Base-by-base conservation (phyloP, 2,113 vertebrate species). In the Prolemur simus region DNA sequence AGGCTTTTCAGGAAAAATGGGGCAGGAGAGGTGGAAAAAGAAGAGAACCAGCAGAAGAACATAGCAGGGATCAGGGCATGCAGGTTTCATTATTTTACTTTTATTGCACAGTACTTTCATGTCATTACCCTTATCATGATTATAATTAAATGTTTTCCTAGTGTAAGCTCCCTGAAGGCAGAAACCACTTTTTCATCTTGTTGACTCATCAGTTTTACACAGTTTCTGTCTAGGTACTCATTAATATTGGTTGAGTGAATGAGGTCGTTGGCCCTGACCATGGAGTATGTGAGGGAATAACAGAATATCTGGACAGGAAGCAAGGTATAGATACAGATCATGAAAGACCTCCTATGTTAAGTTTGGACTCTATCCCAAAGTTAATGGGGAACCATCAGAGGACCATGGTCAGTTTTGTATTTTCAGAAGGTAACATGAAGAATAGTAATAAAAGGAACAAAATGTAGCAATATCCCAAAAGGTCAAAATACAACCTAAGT, bases 131-230 rank as follows among this genome's bases (percentile, higher is more conserved):
- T 52, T 63, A 60, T 49, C 7, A n/a, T 86, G 63, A 63, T 80
- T 58, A 69, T 77, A 32, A 84, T 77, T 58, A 85, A 86, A 78
- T 95, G 23, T 82, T 87, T 85, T 92, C 64, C 45, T 73, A 63
- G 80, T 60, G n/a, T 80, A 71, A 87, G 11, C 15, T 95, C 64
- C 17, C 29, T 71, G 71, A 73, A 80, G n/a, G 20, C 82, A 81
- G 64, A 91, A 87, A 80, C 15, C 37, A 78, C n/a, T 73, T 87
- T 81, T 58, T 34, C 29, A 49, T 87, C 49, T 56, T 68, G 42
- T n/a, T 85, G 39, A 63, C 6, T 54, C n/a, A 81, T 56, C 66
- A 45, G 12, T 81, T 56, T 86, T 86, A 76, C 49, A 76, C 9
- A 89, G 42, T 77, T 60, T 47, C n/a, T 73, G 29, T 87, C 42